Conservation (phyloP, 2,797 vertebrate genomes). For the Anas georgica region DNA sequence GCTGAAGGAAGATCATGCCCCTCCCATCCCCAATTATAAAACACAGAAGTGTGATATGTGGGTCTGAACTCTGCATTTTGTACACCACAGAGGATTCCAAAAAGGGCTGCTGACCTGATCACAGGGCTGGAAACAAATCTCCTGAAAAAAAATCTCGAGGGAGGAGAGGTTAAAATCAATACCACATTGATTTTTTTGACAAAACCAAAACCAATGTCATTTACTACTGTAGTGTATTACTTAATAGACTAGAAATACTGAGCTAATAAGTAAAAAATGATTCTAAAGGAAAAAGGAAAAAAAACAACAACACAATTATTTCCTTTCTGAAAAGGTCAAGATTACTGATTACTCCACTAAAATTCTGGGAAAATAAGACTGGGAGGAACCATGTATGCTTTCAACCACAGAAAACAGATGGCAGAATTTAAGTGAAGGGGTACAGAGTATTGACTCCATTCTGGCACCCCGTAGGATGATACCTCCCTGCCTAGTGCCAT, state of each 20-base stretch:
- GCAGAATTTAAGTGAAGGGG: neutral
- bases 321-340: neutral
- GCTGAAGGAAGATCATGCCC: neutral
- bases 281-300: neutral
- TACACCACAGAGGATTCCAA: neutral
- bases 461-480: accelerated
- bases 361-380: neutral
- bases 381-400: neutral
- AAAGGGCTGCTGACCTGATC: neutral
- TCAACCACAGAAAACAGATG: neutral
- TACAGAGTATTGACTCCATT: neutral
- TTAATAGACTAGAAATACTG: neutral
- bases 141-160: neutral
- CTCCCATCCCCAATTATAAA: neutral
- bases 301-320: neutral
- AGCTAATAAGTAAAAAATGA: neutral
- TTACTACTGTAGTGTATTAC: neutral
- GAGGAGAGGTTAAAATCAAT: neutral
- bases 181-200: neutral
- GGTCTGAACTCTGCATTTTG: neutral
- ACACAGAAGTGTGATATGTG: neutral
- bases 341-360: neutral
- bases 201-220: neutral
- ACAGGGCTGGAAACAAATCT: neutral
- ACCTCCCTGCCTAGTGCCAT: neutral